A percentile compares a stretch with the other conserved stretches of the same genome.
Evolutionary conservation across 2,797 vertebrate genomes (phyloP).

Genomic region (Oreochromis mossambicus): DNA sequence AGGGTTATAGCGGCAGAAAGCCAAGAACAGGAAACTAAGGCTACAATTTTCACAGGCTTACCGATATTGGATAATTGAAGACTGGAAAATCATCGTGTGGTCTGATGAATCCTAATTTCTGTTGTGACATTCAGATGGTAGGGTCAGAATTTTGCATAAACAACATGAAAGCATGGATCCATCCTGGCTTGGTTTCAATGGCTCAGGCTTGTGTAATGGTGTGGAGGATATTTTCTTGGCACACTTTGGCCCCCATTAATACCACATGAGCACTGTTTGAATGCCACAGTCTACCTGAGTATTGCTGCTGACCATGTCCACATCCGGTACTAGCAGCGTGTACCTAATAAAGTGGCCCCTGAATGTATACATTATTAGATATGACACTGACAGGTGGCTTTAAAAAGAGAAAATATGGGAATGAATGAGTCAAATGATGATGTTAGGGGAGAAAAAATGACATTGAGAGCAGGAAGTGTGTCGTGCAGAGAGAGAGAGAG

Average conservation of each 20-base stretch:
- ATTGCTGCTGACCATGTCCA: neutral
- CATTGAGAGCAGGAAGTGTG: neutral
- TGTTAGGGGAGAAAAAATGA: neutral
- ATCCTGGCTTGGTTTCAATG: neutral
- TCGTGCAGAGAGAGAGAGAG: neutral
- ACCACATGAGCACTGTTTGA: neutral
- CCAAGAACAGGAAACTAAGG: neutral
- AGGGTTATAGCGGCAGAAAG: neutral
- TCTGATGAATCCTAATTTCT: neutral
- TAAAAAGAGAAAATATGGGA: neutral
- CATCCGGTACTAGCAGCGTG: rapidly evolving
- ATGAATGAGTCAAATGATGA: neutral
- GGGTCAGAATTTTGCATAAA: neutral
- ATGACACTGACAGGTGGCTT: neutral
- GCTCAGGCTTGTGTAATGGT: neutral
- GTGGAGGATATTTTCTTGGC: neutral
- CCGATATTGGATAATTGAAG: neutral
- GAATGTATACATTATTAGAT: neutral
- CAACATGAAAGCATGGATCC: neutral
- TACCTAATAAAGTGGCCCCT: neutral
- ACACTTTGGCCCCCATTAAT: neutral
- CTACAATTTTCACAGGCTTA: neutral
- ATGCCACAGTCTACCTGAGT: neutral
- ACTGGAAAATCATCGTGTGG: neutral
- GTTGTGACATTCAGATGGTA: neutral